Evolutionary conservation across 2,888 invertebrate species (phyloP), one percentile per base, ranked within the genome.

Genomic region (Baccha elongata): DNA sequence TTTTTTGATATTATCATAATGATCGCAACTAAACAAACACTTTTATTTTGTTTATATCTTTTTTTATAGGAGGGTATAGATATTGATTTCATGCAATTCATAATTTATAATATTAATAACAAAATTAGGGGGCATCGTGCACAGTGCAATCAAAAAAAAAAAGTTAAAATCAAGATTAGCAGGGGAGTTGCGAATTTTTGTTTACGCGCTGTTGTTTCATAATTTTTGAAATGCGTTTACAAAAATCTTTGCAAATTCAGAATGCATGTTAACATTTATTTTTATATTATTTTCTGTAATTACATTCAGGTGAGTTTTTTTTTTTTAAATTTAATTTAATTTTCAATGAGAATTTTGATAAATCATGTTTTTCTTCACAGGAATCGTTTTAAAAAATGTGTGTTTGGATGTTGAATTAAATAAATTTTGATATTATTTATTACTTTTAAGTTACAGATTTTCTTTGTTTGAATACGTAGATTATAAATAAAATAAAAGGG

Each of bases 201-300:
- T 53, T 32, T 69, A 44, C 32, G 65, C 71, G 76, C 46, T 52
- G 60, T 55, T 75, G 58, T 78, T 83, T 78, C 83, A 83, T 73
- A 78, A 83, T 78, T 83, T 83, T 83, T 78, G 78, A 83, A 83
- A 83, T 83, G 68, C 78, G 83, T 68, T 73, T 52, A 83, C 72
- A 78, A 78, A 44, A 83, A 58, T 68, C 72, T 78, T n/a, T 83
- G 68, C 76, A 78, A 68, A 69, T 21, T 73, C 60, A 60, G 17
- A 53, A 48, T 37, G 40, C 26, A n/a, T 17, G 8, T 0, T 40
- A 26, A 26, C 26, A 26, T 26, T 35, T 35, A 23, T 15, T 15
- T 55, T 40, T 5, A 23, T 40, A 21, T 55, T 3, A 23, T 58
- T 62, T 37, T 37, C 53, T 35, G n/a, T 32, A 42, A 62, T 52